phyloP scores from a whole-genome alignment of 2,888 invertebrate genomes.

The Epicampocera succincta region DNA sequence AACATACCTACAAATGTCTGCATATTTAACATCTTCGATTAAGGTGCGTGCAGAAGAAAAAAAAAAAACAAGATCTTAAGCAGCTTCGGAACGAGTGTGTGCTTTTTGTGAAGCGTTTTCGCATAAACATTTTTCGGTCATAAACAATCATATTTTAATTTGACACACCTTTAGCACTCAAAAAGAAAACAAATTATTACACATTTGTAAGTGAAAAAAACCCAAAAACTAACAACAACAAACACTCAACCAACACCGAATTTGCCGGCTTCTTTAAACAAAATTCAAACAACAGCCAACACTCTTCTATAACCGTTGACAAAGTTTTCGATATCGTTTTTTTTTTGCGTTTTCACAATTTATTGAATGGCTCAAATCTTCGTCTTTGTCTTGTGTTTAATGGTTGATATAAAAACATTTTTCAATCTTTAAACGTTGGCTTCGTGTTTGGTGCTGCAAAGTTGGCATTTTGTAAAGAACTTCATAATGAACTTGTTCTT shows the following conservation, averaged over 20 bases:
- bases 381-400: not conserved
- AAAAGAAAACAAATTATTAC: not conserved
- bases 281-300: conserved; percentile 2
- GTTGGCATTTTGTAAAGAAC: conserved; percentile 44
- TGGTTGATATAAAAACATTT: conserved; percentile 19
- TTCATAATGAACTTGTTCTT: conserved; percentile 24
- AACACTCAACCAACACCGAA: not conserved
- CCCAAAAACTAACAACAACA: too few species aligned
- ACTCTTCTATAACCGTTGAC: conserved; percentile 24
- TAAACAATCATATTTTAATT: conserved; percentile 45
- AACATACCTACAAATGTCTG: conserved; percentile 7
- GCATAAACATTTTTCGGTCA: conserved; percentile 21
- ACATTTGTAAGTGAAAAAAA: not conserved
- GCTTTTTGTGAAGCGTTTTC: conserved; percentile 15
- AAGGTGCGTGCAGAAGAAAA: conserved; percentile 39
- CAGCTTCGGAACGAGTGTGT: too few species aligned
- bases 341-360: not conserved
- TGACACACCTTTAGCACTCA: conserved; percentile 61
- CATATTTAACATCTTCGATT: conserved; percentile 41
- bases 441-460: conserved; percentile 41
- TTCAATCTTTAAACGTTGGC: conserved; percentile 5
- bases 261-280: conserved; percentile 8
- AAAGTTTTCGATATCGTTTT: conserved; percentile 25
- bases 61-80: not conserved
- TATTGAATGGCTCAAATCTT: not conserved